Base-by-base conservation (phyloP, 2,888 invertebrate species). In the Polyommatus icarus region DNA sequence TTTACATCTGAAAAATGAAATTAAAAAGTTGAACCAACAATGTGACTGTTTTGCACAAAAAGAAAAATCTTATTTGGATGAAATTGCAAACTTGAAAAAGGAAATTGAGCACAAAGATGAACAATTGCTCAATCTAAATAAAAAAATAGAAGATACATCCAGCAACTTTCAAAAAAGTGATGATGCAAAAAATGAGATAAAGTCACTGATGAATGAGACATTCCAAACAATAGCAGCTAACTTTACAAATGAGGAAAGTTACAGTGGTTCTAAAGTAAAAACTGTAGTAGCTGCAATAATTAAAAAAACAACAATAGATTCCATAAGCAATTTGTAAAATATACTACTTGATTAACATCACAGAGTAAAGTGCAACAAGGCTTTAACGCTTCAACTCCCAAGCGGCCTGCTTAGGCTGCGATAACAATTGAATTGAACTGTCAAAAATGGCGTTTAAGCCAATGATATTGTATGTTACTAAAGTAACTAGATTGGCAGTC, bases 171-270 rank as follows among this genome's bases (percentile, higher is more conserved):
- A 76, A 75, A 79, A 80, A 36, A 79, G 72, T 77, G 77, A 75
- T 78, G 79, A 81, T 77, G 76, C 79, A 76, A 78, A 79, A 80
- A 81, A 78, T 76, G 82, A 82, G 79, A 72, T 84, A 15, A 93
- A 93, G 85, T 83, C 82, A 80, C 87, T 93, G 76, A 93, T 93
- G 91, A 93, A 93, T 87, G 85, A 89, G 79, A 90, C 90, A 83
- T 93, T 87, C 81, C 90, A 87, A 84, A 85, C 87, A 15, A 85
- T 93, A 81, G 87, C 89, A 78, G 79, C 80, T 36, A 89, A 90
- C 83, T 91, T 93, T 83, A 85, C 89, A 77, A 84, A 83, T 80
- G 80, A 83, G 78, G 83, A 85, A 79, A 81, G 73, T 50, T 93
- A 93, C 80, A 81, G 86, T 61, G 93, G 92, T 71, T 86, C 86